A percentile compares a stretch with the other conserved stretches of the same genome.
Conservation (phyloP, 2,797 vertebrate genomes). For the Rachycentron canadum region DNA sequence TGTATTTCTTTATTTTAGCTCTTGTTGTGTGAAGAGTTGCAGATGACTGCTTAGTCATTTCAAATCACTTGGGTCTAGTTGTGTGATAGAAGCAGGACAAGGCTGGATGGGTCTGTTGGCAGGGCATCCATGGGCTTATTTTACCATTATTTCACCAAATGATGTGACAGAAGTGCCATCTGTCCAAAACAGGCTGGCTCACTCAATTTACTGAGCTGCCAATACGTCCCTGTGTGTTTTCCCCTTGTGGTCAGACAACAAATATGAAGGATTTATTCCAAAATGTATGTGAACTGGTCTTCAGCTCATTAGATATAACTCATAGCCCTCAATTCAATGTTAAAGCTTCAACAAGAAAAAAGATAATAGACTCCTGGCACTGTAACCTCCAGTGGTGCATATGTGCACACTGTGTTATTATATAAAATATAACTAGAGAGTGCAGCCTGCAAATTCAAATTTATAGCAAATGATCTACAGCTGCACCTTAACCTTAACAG, state of each 20-base stretch:
- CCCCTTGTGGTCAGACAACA: neutral
- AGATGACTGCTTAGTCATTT: conserved; percentile 4
- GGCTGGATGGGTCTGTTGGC: conserved; percentile 26
- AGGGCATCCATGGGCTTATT: conserved; percentile 11
- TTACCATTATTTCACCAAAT: conserved; percentile 40
- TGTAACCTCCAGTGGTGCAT: no score
- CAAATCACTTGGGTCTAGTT: conserved; percentile 19
- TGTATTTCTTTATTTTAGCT: conserved; percentile 12
- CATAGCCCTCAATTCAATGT: no score
- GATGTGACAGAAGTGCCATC: conserved; percentile 59
- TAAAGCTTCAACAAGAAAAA: neutral
- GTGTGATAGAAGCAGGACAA: conserved; percentile 16
- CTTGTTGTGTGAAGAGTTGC: neutral
- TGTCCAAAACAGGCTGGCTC: conserved; percentile 48
- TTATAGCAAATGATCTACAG: neutral
- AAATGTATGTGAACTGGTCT: neutral
- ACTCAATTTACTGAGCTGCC: conserved; percentile 31
- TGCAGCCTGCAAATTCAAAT: no score
- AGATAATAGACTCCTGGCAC: neutral
- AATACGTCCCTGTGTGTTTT: neutral
- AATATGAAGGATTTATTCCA: conserved; percentile 4
- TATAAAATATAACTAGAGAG: no score
- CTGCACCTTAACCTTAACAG: neutral
- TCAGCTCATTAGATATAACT: neutral
- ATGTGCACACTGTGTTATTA: no score